These are phyloP conservation scores for Brachionus rotundiformis DNA, from an alignment of 1,140 invertebrate genomes.

Conservation along the genomic window DNA sequence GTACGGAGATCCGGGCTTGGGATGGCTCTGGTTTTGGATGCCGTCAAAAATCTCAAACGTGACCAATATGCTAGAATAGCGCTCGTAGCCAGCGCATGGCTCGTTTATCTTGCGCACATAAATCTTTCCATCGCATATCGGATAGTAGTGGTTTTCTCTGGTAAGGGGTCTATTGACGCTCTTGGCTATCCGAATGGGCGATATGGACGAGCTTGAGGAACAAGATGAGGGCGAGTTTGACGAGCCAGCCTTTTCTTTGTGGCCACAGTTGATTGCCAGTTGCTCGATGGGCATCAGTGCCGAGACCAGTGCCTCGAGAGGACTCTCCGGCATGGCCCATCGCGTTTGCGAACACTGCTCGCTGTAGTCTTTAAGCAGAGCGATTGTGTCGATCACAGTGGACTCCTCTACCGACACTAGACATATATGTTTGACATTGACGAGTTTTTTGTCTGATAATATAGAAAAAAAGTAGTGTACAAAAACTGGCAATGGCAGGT, in stretches of 20 bases:
- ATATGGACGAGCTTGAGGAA: slow-evolving; percentile 35
- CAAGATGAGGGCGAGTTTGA: background rate
- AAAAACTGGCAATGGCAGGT: slow-evolving; percentile 19
- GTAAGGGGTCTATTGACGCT: background rate
- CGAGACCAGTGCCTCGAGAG: background rate
- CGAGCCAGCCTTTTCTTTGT: background rate
- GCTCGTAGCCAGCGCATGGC: slow-evolving; percentile 39
- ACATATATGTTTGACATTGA: background rate
- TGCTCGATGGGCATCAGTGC: background rate
- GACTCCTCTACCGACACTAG: background rate
- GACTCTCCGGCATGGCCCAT: slow-evolving; percentile 3
- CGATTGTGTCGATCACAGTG: background rate
- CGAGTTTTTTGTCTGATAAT: background rate
- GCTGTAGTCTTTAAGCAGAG: background rate
- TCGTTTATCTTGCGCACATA: slow-evolving; percentile 16
- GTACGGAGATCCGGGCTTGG: slow-evolving; percentile 36
- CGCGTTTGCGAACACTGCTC: background rate
- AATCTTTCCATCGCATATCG: background rate
- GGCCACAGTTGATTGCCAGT: background rate
- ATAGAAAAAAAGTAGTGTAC: background rate
- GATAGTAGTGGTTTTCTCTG: background rate
- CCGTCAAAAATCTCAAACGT: slow-evolving; percentile 45
- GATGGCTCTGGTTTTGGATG: slow-evolving; percentile 19
- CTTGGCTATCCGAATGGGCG: background rate
- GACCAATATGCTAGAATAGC: background rate